Evolutionary conservation across 2,888 invertebrate genomes (phyloP), one percentile per base, ranked within the genome.

Genomic region (Linnaemya tessellans): DNA sequence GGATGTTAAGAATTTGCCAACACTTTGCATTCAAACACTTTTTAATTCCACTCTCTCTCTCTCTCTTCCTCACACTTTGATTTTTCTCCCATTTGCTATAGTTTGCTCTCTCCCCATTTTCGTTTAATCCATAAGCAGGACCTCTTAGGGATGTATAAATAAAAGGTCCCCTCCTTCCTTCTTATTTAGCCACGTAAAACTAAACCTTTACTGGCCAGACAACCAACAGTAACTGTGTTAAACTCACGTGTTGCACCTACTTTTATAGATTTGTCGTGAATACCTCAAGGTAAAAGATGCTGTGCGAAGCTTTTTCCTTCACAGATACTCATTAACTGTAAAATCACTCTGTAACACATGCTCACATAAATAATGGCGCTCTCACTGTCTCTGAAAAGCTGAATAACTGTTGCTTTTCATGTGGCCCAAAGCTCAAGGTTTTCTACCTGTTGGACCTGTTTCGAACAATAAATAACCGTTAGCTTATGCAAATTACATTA

Each of bases 151-250:
- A 41, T 11, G n/a, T 49, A 10, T 30, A 8, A 38, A 1, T 18
- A 22, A 71, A 30, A 41, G 51, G 58, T 60, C 51, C 43, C 65
- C 22, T 51, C 49, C 30, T 20, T 9, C 25, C 18, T 15, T 41
- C n/a, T 35, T 35, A 65, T 20, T 35, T 35, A 65, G 64, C 64
- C 46, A 49, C 51, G 65, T 25, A 25, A 62, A 74, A 68, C 18
- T 58, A 35, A 78, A 64, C n/a, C 68, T 77, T 54, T 67, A 84
- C 80, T 49, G 46, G n/a, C 35, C 77, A 73, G 73, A 62, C 62
- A 78, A 78, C 80, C 77, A 84, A 84, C 78, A 79, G 74, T 78
- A 82, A 84, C 81, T 84, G 84, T 84, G 62, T 82, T 84, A 68
- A 58, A 82, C 74, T 78, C 73, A 79, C 84, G 49, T 82, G 81